Evolutionary conservation across 2,888 invertebrate genomes (phyloP), one percentile per base, ranked within the genome.

Genomic region (Rotaria magnacalcarata): DNA sequence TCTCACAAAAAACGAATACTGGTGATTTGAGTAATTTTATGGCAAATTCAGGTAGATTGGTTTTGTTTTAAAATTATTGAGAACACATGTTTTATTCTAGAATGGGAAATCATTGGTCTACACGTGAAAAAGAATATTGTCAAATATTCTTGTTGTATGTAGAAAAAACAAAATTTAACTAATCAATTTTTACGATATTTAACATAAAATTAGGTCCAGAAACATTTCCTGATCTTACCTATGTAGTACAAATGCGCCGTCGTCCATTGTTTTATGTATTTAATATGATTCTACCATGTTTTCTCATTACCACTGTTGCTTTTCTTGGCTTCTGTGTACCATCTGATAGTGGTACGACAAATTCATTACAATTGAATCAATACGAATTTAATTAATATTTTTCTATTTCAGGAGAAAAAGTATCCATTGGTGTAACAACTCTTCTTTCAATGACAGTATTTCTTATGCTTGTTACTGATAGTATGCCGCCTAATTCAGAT

Each of bases 21-120:
- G 95, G 95, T 0, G 96, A 96, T 91, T 93, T 94, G 85, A 94
- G 94, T 88, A 95, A 95, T 92, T 96, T 96, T 91, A 95, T 96
- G 90, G 94, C 94, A n/a, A 96, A 95, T 90, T 95, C 95, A 19
- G 67, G 67, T 67, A 67, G 4, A 67, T 67, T 34, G 7, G 14
- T 16, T 52, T 52, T 52, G 4, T 16, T 52, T 0, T 52, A 1
- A 47, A 47, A 47, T 34, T 34, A 34, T 34, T 34, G 34, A 34
- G 34, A 34, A 34, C 34, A 34, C 34, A 34, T 34, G 34, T 34
- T 34, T 67, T 34, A 4, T 34, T 14, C 4, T 67, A 1, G 96
- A 96, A 91, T 96, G 96, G 91, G 94, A 95, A 90, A 92, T 96
- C 88, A 89, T 92, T 43, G 90, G 90, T 86, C 91, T 92, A 89